A percentile compares a stretch with the other conserved stretches of the same genome.
phyloP scores from a whole-genome alignment of 2,888 invertebrate species.

The Tupiocoris notatus region DNA sequence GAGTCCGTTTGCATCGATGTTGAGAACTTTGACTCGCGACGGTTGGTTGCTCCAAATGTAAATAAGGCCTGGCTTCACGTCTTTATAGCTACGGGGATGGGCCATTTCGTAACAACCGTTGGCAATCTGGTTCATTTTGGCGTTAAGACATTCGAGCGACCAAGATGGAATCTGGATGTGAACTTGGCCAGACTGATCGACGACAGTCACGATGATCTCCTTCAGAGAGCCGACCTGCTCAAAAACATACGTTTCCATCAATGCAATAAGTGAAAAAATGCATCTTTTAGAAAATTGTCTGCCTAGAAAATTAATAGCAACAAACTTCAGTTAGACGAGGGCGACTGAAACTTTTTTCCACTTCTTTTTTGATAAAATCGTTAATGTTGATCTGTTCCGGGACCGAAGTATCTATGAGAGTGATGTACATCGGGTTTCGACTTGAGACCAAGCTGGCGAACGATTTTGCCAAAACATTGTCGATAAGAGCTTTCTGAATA shows the following conservation, averaged over 20 bases:
- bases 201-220: slow-evolving; percentile 7
- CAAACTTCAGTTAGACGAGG: too few relatives aligned
- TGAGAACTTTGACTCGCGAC: slow-evolving; percentile 22
- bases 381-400: slow-evolving; percentile 16
- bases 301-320: too few relatives aligned
- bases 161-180: slow-evolving; percentile 28
- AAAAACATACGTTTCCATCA: not conserved
- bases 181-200: slow-evolving; percentile 13
- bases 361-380: not conserved
- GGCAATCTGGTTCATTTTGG: slow-evolving; percentile 11
- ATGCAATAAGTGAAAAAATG: too few relatives aligned
- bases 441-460: not conserved
- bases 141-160: slow-evolving; percentile 20
- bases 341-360: slow-evolving; percentile 14
- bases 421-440: slow-evolving; percentile 4
- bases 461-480: slow-evolving; percentile 11
- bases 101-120: slow-evolving; percentile 9
- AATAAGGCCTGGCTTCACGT: not conserved
- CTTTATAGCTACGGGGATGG: not conserved
- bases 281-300: too few relatives aligned
- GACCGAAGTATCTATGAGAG: not conserved
- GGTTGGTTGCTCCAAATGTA: slow-evolving; percentile 14
- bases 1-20: not conserved
- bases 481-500: not conserved
- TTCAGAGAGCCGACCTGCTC: not conserved